Evolutionary conservation across 2,888 invertebrate species (phyloP), one percentile per base, ranked within the genome.

Genomic region (Leucoma salicis): DNA sequence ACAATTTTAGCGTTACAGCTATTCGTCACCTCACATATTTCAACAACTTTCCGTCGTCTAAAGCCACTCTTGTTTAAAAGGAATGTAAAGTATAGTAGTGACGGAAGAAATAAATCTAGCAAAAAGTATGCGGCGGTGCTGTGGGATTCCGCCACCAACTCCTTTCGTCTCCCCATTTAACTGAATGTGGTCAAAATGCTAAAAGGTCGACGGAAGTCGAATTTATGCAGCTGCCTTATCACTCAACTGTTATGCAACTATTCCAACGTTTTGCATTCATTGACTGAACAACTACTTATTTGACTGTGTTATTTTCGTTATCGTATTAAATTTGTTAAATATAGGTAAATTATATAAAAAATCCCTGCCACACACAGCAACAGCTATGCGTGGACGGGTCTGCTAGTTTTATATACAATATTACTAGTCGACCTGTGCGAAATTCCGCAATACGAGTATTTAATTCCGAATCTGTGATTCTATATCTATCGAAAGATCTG

Each of bases 21-120:
- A 18, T 18, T 27, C 11, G 8, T 57, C 49, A 50, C 44, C 42
- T 55, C 50, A 53, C 55, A 53, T 48, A 36, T 43, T 40, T 14
- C 47, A 41, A 59, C 48, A 63, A 65, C 31, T 54, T 56, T 51
- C 46, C 39, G 49, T 27, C 33, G 12, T 35, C 14, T n/a, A 33
- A 47, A 49, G 41, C 32, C 32, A 41, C 37, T 51, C 15, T 52
- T 41, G 42, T 53, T 57, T 48, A 44, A 67, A 66, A 62, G 61
- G 54, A 59, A 57, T 44, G 49, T 39, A 49, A 52, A 58, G 48
- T 49, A 54, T 45, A 50, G 55, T 50, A 49, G 57, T 47, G 70
- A 44, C 70, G 75, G 75, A 76, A 76, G 73, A 63, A 66, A 75
- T 75, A 74, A 76, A 76, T 76, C 63, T 46, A 47, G 56, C 66